These are phyloP conservation scores for Laterallus jamaicensis DNA, from an alignment of 2,113 vertebrate species.

Conservation along the genomic window DNA sequence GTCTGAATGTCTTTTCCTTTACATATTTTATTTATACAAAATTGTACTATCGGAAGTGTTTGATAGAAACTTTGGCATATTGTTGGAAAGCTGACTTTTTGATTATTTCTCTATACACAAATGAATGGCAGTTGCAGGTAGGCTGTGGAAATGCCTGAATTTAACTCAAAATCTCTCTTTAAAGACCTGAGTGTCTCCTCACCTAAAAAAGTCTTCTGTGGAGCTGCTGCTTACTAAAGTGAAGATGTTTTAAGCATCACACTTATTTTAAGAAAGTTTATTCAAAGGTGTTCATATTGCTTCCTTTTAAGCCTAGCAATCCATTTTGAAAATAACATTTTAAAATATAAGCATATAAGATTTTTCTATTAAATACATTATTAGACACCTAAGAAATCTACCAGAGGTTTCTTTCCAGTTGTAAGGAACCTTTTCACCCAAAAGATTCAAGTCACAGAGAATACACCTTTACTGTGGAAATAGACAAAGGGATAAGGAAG, in stretches of 20 bases:
- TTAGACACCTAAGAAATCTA: background rate
- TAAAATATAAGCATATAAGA: background rate
- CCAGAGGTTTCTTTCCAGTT: background rate
- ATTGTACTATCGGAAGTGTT: background rate
- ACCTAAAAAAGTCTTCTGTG: background rate
- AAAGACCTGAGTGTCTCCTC: background rate
- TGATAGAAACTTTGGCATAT: background rate
- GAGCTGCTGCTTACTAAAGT: background rate
- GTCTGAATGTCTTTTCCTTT: background rate
- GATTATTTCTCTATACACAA: background rate
- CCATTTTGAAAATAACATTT: background rate
- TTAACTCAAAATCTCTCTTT: background rate
- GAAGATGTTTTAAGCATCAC: background rate
- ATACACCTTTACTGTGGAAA: background rate
- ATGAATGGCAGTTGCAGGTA: background rate
- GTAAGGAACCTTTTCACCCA: background rate
- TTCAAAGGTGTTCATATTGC: background rate
- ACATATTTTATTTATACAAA: background rate
- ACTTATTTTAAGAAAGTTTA: background rate
- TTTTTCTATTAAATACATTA: background rate
- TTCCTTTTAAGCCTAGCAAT: background rate
- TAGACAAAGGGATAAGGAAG: background rate
- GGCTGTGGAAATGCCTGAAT: background rate
- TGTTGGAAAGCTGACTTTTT: background rate
- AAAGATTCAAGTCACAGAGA: background rate